Conservation (phyloP, 2,113 vertebrate species). For the Charina bottae region DNA sequence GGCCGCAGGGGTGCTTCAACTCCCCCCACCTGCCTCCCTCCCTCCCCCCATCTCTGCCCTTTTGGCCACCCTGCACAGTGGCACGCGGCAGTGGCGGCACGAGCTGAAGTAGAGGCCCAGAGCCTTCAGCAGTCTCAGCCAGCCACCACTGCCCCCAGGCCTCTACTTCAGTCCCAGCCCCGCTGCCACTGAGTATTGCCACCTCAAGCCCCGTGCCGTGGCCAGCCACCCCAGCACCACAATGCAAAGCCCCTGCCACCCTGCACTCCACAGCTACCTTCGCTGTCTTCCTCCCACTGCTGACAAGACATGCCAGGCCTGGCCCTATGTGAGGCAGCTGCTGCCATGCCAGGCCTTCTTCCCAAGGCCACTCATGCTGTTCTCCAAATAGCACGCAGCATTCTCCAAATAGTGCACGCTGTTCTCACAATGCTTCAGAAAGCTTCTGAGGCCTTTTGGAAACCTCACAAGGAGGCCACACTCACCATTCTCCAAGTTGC, state of each 20-base stretch:
- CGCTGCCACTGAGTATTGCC: neutral
- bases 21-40: neutral
- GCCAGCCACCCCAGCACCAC: neutral
- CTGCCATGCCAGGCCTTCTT: neutral
- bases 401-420: neutral
- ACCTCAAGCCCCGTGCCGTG: neutral
- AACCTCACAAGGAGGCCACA: neutral
- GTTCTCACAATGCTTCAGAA: neutral
- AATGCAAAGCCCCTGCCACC: neutral
- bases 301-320: neutral
- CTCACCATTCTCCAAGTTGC: neutral
- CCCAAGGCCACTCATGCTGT: neutral
- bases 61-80: neutral
- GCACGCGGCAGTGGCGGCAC: neutral
- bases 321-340: neutral
- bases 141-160: neutral
- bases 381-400: neutral
- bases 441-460: neutral
- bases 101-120: neutral
- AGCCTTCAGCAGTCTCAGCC: neutral
- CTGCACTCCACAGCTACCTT: neutral
- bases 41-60: neutral
- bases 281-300: neutral
- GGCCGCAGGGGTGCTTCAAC: neutral
- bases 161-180: neutral